Conservation (phyloP, 2,888 invertebrate genomes). For the Drosophila anomelani region DNA sequence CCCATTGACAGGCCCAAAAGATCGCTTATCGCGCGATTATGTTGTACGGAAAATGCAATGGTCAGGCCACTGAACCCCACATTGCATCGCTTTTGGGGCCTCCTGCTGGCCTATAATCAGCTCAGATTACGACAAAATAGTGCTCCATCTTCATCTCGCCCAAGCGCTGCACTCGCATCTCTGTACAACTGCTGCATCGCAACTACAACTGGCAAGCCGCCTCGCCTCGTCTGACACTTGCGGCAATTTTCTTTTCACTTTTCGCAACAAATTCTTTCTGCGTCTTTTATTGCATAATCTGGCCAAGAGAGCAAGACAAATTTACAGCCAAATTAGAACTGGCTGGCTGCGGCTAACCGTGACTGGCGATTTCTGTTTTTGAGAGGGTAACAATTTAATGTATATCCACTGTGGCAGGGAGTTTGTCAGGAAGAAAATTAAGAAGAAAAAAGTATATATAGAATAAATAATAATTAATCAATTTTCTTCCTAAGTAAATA, state of each 20-base stretch:
- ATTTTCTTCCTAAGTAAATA: neutral
- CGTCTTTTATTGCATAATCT: constrained; percentile 73
- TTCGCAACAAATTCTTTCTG: constrained; percentile 51
- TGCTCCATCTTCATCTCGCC: constrained; percentile 28
- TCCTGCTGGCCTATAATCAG: constrained; percentile 59
- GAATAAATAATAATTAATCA: neutral
- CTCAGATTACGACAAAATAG: constrained; percentile 46
- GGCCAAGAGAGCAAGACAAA: constrained; percentile 66
- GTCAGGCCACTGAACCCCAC: constrained; percentile 65
- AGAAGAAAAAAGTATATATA: neutral
- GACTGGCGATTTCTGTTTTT: constrained; percentile 59
- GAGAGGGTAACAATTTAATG: constrained; percentile 3
- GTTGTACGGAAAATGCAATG: constrained; percentile 60
- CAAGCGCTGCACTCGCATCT: constrained; percentile 5
- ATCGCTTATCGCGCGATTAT: constrained; percentile 78
- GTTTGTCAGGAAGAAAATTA: neutral
- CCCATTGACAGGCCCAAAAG: constrained; percentile 71
- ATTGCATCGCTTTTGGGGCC: constrained; percentile 37
- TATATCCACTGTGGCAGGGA: constrained; percentile 2
- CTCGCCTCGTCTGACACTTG: constrained; percentile 47
- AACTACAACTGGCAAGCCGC: constrained; percentile 16
- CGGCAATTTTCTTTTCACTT: constrained; percentile 79
- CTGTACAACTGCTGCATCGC: constrained; percentile 4
- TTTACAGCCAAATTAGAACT: constrained; percentile 78
- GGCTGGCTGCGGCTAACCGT: constrained; percentile 62